Evolutionary conservation across 2,113 vertebrate species (phyloP).

Genomic region (Trogon surrucura): DNA sequence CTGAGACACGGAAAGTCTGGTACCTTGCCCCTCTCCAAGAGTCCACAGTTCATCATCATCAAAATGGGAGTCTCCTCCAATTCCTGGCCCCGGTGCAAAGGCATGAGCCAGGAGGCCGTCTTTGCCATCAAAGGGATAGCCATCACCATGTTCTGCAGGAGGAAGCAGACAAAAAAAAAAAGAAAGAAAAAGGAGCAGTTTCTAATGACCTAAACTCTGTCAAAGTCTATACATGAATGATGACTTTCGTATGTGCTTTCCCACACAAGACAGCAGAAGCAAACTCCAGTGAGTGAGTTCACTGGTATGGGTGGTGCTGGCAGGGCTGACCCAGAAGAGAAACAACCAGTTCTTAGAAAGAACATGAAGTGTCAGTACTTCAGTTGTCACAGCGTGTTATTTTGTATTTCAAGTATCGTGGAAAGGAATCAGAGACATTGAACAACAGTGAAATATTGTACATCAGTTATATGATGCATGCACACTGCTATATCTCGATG

Average conservation of each 20-base stretch:
- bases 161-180: not conserved
- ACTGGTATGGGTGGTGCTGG: not conserved
- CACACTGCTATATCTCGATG: not conserved
- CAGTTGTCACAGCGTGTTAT: not conserved
- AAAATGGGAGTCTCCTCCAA: slow-evolving; percentile 97
- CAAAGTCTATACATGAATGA: not conserved
- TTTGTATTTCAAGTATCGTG: not conserved
- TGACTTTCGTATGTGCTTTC: not conserved
- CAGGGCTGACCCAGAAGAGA: not conserved
- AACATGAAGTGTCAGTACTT: not conserved
- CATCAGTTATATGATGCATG: too few species aligned
- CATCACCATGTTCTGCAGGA: slow-evolving; percentile 92
- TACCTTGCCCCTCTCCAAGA: slow-evolving; percentile 96
- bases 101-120: slow-evolving; percentile 97
- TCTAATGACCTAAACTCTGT: not conserved
- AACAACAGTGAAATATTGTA: not conserved
- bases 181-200: not conserved
- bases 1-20: not conserved
- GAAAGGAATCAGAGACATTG: not conserved
- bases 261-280: not conserved
- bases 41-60: slow-evolving; percentile 99
- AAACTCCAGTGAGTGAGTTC: not conserved
- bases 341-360: not conserved
- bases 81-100: slow-evolving; percentile 92
- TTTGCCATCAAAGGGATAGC: slow-evolving; percentile 98